phyloP scores from a whole-genome alignment of 2,888 invertebrate genomes.

The Beris chalybata region DNA sequence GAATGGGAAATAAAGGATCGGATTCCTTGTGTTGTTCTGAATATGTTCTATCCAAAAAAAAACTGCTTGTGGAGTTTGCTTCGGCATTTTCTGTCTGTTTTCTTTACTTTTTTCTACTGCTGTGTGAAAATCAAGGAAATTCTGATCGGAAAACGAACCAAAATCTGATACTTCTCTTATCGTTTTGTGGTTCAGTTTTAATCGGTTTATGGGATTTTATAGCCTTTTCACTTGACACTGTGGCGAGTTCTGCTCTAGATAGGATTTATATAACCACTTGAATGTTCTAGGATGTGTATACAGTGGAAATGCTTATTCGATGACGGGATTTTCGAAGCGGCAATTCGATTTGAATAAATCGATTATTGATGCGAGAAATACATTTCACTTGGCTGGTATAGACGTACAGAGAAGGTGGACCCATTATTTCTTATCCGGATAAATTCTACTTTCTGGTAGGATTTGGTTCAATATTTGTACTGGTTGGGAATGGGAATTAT shows the following conservation, averaged over 20 bases:
- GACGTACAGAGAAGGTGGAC: too few species aligned
- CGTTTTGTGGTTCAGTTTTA: constrained; percentile 23
- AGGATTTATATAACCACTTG: constrained; percentile 25
- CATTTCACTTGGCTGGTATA: too few species aligned
- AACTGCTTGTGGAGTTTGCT: neutral
- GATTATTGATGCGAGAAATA: too few species aligned
- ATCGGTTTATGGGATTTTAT: constrained; percentile 34
- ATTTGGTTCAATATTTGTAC: too few species aligned
- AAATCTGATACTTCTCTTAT: constrained; percentile 11
- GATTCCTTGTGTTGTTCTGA: too few species aligned
- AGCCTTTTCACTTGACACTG: constrained; percentile 14
- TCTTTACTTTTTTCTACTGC: neutral
- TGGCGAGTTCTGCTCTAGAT: constrained; percentile 2
- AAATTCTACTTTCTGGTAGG: too few species aligned
- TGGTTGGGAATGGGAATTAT: too few species aligned
- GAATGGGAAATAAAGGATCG: too few species aligned
- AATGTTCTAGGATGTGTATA: constrained; percentile 6
- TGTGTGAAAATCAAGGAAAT: neutral
- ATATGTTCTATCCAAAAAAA: too few species aligned
- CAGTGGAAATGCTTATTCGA: constrained; percentile 1
- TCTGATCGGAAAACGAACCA: neutral
- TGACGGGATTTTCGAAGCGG: too few species aligned
- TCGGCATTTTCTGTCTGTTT: neutral
- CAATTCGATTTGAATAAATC: too few species aligned
- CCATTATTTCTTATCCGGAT: too few species aligned